Conservation (phyloP, 2,113 vertebrate genomes). For the Alosa alosa region DNA sequence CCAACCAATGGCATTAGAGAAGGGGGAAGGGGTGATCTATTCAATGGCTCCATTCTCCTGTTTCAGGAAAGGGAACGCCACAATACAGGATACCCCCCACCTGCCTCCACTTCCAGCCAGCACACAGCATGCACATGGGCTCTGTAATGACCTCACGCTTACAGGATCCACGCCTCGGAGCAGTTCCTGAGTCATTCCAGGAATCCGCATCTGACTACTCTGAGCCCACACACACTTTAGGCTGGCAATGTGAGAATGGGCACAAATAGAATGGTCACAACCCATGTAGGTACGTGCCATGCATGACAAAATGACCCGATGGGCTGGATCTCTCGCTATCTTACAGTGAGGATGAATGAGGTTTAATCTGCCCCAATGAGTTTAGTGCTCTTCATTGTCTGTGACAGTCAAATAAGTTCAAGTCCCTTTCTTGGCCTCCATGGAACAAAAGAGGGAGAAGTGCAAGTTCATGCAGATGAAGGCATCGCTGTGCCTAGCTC, state of each 20-base stretch:
- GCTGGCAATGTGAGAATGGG: neutral
- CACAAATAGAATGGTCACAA: neutral
- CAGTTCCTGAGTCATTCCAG: neutral
- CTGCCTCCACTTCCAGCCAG: neutral
- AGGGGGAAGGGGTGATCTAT: neutral
- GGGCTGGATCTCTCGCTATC: neutral
- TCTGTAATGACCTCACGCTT: neutral
- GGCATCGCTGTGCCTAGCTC: neutral
- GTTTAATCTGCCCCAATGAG: neutral
- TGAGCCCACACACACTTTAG: neutral
- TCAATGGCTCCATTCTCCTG: neutral
- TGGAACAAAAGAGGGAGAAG: neutral
- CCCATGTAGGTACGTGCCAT: neutral
- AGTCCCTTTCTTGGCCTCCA: neutral
- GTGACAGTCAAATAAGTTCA: neutral
- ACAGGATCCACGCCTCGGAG: neutral
- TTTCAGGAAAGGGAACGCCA: constrained; percentile 14
- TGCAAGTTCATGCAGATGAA: neutral
- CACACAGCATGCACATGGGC: neutral
- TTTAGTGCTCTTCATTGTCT: neutral
- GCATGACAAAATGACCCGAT: neutral
- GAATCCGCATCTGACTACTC: neutral
- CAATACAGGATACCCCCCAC: neutral
- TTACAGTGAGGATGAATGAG: neutral
- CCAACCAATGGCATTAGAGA: neutral